Conservation (phyloP, 2,113 vertebrate genomes). For the Myotis yumanensis region DNA sequence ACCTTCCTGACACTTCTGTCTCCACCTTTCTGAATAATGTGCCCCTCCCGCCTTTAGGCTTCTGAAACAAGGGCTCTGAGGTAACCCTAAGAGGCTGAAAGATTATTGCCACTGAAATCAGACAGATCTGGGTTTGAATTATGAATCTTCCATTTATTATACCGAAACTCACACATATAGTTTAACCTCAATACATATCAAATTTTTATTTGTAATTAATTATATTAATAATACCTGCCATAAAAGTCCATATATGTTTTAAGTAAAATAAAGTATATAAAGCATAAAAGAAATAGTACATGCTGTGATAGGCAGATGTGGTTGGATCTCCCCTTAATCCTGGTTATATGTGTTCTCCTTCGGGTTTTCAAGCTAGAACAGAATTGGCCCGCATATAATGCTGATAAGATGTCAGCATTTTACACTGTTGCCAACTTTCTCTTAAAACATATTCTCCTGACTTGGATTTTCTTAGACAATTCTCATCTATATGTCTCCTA, state of each 20-base stretch:
- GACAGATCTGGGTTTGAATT: background rate
- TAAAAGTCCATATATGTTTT: background rate
- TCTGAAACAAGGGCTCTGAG: background rate
- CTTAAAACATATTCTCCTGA: background rate
- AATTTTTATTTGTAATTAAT: background rate
- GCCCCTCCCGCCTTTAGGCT: background rate
- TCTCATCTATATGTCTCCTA: background rate
- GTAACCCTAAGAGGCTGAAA: background rate
- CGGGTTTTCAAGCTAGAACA: background rate
- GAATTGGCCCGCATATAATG: background rate
- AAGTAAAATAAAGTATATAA: background rate
- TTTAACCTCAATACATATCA: background rate
- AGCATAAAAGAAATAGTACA: background rate
- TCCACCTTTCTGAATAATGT: conserved; percentile 36
- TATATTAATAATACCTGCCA: background rate
- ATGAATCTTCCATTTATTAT: background rate
- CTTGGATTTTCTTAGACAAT: background rate
- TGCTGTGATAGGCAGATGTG: background rate
- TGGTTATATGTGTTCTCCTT: background rate
- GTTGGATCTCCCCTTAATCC: background rate
- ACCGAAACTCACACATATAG: background rate
- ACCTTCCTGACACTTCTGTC: background rate
- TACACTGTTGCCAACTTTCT: background rate
- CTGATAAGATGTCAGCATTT: background rate
- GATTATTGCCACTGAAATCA: background rate